Percentiles rank a stretch among this genome's conserved stretches.
Evolutionary conservation across 2,113 vertebrate species (phyloP).

Genomic region (Gadus macrocephalus): DNA sequence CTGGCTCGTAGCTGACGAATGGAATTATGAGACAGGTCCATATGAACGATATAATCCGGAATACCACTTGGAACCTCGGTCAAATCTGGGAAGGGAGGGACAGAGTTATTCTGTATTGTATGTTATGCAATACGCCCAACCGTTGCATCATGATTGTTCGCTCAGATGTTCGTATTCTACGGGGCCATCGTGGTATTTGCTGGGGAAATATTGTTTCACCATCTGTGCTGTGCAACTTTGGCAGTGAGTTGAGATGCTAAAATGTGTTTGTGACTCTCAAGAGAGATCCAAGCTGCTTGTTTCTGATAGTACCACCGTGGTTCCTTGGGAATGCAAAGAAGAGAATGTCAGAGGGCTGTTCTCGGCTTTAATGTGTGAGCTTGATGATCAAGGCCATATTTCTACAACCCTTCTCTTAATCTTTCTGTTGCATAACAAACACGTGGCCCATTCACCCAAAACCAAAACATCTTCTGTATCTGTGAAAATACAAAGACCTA

Average conservation of each 20-base stretch:
- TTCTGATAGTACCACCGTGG: background rate
- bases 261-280: background rate
- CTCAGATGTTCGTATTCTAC: background rate
- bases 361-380: background rate
- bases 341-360: background rate
- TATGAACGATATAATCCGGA: constrained; percentile 81
- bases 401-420: constrained; percentile 10
- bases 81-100: constrained; percentile 73
- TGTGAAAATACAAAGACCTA: background rate
- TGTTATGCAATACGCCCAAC: background rate
- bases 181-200: background rate
- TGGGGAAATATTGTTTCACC: background rate
- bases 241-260: background rate
- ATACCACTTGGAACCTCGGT: constrained; percentile 86
- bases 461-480: background rate
- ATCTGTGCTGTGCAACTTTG: constrained; percentile 1
- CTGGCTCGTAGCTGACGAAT: constrained; percentile 83
- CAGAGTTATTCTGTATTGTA: background rate
- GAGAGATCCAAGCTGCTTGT: background rate
- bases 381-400: constrained; percentile 22
- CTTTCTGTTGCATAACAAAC: constrained; percentile 26
- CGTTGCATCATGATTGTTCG: background rate
- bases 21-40: constrained; percentile 88
- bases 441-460: constrained; percentile 3
- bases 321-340: background rate